Conservation (phyloP, 2,797 vertebrate species). For the Cuniculus paca region DNA sequence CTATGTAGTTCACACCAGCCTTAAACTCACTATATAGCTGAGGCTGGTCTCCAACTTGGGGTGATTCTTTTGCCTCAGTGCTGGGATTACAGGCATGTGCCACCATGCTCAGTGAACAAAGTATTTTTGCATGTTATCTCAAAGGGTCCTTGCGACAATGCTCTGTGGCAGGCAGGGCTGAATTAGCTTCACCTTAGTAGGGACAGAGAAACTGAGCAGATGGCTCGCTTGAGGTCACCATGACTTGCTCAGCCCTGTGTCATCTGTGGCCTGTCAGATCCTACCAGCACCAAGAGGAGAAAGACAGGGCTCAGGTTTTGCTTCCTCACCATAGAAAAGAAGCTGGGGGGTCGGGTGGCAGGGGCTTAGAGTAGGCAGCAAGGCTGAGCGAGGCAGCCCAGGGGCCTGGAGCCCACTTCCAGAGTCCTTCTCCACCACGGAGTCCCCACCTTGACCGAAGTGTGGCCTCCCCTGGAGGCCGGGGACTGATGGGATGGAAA, state of each 20-base stretch:
- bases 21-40: not conserved
- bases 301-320: not conserved
- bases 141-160: not conserved
- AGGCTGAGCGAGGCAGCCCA: not conserved
- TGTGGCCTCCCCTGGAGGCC: not conserved
- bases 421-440: not conserved
- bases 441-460: not conserved
- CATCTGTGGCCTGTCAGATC: rapidly evolving
- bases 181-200: not conserved
- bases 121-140: not conserved
- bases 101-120: not conserved
- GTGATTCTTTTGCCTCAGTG: not conserved
- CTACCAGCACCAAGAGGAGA: not conserved
- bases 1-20: not conserved
- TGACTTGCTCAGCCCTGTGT: rapidly evolving
- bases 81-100: not conserved
- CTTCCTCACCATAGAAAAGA: rapidly evolving
- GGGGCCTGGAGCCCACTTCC: not conserved
- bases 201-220: not conserved
- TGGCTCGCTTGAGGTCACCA: rapidly evolving
- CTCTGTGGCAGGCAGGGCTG: not conserved
- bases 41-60: not conserved
- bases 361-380: not conserved
- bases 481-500: not conserved
- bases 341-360: not conserved